phyloP scores from a whole-genome alignment of 2,113 vertebrate species.

The Phylloscopus trochiloides region DNA sequence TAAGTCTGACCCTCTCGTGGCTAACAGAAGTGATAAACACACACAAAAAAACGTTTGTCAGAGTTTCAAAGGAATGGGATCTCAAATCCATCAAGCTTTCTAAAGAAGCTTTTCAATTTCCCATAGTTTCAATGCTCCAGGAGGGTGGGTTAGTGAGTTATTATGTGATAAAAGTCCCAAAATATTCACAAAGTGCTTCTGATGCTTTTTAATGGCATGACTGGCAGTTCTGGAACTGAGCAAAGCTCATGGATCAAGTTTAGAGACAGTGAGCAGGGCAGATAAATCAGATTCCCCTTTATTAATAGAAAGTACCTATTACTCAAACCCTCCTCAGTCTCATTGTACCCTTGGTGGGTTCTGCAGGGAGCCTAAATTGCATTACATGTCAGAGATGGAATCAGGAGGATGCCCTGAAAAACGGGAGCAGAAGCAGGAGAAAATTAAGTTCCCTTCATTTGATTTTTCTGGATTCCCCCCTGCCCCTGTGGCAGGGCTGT shows the following conservation, averaged over 20 bases:
- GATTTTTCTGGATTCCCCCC: neutral
- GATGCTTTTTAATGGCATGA: neutral
- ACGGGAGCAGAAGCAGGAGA: neutral
- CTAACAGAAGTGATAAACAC: neutral
- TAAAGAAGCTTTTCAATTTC: neutral
- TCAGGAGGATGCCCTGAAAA: neutral
- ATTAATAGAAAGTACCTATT: slow-evolving; percentile 43
- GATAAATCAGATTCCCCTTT: slow-evolving; percentile 13
- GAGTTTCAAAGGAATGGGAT: neutral
- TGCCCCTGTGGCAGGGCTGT: neutral
- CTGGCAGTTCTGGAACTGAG: neutral
- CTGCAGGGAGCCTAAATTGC: neutral
- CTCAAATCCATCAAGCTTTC: neutral
- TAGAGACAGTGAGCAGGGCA: neutral
- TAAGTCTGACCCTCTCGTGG: slow-evolving; percentile 56
- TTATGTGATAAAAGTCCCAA: neutral
- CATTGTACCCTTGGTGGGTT: neutral
- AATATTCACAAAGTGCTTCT: neutral
- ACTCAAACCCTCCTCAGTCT: neutral
- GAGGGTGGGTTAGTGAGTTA: neutral
- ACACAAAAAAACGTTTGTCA: neutral
- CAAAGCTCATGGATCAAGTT: neutral
- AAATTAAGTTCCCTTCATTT: neutral
- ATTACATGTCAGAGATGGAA: neutral
- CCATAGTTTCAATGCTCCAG: neutral